A percentile compares a stretch with the other conserved stretches of the same genome.
phyloP scores from a whole-genome alignment of 2,888 invertebrate genomes.

The Ophonus ardosiacus region DNA sequence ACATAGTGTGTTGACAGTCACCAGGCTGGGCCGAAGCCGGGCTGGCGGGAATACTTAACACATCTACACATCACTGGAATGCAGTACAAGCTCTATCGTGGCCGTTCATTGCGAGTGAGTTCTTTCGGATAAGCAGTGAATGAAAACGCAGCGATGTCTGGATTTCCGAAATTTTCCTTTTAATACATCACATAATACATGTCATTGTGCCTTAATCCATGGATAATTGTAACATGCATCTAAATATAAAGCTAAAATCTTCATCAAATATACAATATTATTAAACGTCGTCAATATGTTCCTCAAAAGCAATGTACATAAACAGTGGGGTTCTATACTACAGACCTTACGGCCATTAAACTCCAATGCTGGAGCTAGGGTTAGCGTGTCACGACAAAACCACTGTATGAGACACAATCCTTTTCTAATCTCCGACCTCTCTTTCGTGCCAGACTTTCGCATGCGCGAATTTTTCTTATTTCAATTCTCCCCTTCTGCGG shows the following conservation, averaged over 20 bases:
- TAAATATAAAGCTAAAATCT: conserved; percentile 64
- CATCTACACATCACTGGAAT: conserved; percentile 64
- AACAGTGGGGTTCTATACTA: too few relatives aligned
- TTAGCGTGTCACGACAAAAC: too few relatives aligned
- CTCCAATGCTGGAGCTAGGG: too few relatives aligned
- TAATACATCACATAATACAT: conserved; percentile 60
- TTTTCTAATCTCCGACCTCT: too few relatives aligned
- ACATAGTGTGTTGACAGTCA: conserved; percentile 60
- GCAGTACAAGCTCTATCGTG: conserved; percentile 60
- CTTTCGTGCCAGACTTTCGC: too few relatives aligned
- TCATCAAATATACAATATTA: conserved; percentile 64
- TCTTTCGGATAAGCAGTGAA: conserved; percentile 41
- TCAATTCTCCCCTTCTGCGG: too few relatives aligned
- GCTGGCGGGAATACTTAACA: conserved; percentile 44
- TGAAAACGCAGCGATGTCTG: conserved; percentile 42
- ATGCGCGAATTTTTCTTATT: too few relatives aligned
- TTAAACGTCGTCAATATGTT: conserved; percentile 53
- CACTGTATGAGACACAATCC: too few relatives aligned
- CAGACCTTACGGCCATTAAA: too few relatives aligned
- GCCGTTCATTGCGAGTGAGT: conserved; percentile 59
- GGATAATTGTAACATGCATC: conserved; percentile 62
- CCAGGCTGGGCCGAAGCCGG: too few relatives aligned
- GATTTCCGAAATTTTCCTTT: conserved; percentile 45
- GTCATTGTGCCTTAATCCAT: conserved; percentile 62
- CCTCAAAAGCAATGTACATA: conserved; percentile 61